Conservation (phyloP, 1,140 invertebrate species). For the Lepidurus couesii region DNA sequence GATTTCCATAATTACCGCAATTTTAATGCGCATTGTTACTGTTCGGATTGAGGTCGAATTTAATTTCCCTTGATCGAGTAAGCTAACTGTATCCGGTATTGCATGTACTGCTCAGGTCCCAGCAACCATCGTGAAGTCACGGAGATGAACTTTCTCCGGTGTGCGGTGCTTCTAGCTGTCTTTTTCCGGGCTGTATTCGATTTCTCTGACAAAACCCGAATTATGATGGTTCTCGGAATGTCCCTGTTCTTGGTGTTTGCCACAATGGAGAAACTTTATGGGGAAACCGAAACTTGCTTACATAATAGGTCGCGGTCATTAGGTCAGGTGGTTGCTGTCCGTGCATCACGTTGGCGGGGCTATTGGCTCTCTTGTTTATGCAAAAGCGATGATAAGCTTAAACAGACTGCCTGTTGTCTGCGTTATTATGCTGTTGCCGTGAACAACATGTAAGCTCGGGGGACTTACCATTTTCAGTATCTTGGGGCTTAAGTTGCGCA, state of each 20-base stretch:
- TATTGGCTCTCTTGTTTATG: neutral
- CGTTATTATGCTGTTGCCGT: neutral
- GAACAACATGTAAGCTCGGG: too few species aligned
- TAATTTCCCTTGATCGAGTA: neutral
- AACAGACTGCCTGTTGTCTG: neutral
- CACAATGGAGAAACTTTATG: neutral
- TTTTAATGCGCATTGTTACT: neutral
- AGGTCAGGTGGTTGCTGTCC: neutral
- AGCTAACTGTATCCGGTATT: neutral
- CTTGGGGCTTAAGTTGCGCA: too few species aligned
- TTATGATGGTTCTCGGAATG: neutral
- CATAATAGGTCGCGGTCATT: conserved; percentile 6
- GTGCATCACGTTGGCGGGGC: conserved; percentile 7
- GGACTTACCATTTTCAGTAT: too few species aligned
- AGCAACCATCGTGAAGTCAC: neutral
- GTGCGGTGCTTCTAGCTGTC: neutral
- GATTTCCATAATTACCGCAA: neutral
- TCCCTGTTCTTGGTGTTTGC: neutral
- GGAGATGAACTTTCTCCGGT: neutral
- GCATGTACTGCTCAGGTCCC: neutral
- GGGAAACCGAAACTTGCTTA: neutral
- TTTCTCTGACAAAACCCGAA: neutral
- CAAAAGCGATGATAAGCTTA: neutral
- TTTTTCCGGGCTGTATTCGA: neutral
- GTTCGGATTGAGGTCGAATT: neutral